Conservation (phyloP, 2,113 vertebrate species). For the Paracanthobrama guichenoti region DNA sequence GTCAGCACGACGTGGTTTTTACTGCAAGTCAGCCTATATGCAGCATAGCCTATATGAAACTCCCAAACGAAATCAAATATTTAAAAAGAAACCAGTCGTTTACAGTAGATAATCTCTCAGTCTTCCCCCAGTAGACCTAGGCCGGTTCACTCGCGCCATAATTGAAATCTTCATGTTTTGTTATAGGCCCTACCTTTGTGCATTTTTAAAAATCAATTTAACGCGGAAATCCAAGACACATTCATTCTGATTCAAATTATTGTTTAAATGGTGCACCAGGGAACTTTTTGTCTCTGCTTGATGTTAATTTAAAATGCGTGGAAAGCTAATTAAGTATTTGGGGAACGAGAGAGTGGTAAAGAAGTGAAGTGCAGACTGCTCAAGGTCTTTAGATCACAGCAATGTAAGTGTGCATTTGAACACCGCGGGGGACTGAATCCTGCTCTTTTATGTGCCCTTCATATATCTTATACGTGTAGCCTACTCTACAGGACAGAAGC, state of each 20-base stretch:
- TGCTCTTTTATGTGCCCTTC: neutral
- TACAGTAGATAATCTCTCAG: neutral
- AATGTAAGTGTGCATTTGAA: conserved; percentile 5
- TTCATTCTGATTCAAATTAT: neutral
- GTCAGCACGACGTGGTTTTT: neutral
- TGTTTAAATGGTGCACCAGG: neutral
- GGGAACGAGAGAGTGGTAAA: neutral
- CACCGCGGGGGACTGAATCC: conserved; percentile 15
- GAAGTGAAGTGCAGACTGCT: conserved; percentile 18
- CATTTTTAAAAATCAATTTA: neutral
- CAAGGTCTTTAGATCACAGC: conserved; percentile 27
- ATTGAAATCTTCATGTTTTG: neutral
- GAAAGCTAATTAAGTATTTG: conserved; percentile 9
- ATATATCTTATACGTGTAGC: neutral
- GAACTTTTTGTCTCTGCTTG: neutral
- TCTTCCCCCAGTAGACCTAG: neutral
- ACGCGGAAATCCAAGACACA: neutral
- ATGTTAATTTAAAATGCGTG: conserved; percentile 4
- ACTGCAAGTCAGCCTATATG: neutral
- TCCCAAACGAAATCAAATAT: neutral
- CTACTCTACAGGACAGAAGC: neutral
- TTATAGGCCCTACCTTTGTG: neutral
- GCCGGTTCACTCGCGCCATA: neutral
- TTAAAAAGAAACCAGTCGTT: neutral
- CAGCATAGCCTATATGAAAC: neutral